Conservation (phyloP, 2,113 vertebrate species). For the Ia io region DNA sequence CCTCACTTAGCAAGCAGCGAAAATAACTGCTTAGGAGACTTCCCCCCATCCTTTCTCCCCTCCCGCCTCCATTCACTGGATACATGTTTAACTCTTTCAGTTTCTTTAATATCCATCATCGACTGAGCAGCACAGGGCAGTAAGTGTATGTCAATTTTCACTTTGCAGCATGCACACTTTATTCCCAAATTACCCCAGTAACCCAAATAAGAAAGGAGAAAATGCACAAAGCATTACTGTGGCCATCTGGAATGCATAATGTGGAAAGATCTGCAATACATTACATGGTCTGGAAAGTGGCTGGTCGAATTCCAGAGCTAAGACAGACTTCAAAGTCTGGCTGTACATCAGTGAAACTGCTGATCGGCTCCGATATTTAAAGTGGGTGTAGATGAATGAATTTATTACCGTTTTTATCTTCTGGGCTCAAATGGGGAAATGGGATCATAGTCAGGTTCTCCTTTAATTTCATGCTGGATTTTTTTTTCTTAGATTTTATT, state of each 20-base stretch:
- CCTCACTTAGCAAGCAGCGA: neutral
- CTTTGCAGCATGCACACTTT: conserved; percentile 76
- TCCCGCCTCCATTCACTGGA: neutral
- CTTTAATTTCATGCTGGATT: conserved; percentile 78
- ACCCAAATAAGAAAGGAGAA: conserved; percentile 81
- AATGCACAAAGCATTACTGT: conserved; percentile 80
- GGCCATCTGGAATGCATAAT: conserved; percentile 88
- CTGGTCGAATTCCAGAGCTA: conserved; percentile 88
- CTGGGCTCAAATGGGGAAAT: conserved; percentile 81
- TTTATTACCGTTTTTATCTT: conserved; percentile 90
- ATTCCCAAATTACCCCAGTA: conserved; percentile 77
- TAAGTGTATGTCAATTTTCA: conserved; percentile 74
- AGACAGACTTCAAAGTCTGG: conserved; percentile 92
- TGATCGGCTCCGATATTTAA: conserved; percentile 85
- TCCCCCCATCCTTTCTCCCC: too few species aligned
- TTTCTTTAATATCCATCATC: conserved; percentile 56
- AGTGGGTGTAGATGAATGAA: conserved; percentile 88
- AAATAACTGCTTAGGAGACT: neutral
- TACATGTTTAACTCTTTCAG: conserved; percentile 41
- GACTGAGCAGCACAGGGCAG: conserved; percentile 43
- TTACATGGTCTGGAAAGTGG: conserved; percentile 89
- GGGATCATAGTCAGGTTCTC: conserved; percentile 75
- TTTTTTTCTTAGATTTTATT: conserved; percentile 65
- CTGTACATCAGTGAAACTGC: conserved; percentile 85
- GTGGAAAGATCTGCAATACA: conserved; percentile 85